These are phyloP conservation scores for Platygyra sinensis DNA, from an alignment of 64 coral and sea anemone genomes.

Conservation along the genomic window DNA sequence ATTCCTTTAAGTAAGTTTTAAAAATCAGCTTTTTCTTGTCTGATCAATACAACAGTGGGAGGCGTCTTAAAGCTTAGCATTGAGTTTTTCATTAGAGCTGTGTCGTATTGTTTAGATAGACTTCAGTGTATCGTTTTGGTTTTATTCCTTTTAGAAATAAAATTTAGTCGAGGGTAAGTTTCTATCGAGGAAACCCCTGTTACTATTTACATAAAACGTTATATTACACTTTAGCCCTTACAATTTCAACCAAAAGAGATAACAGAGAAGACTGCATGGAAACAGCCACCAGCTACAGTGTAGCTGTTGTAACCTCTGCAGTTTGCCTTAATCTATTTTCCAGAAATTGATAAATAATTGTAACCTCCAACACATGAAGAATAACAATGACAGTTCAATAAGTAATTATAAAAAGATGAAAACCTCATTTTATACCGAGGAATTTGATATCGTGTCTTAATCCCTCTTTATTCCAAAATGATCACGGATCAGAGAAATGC, in stretches of 20 bases:
- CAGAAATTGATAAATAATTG: neutral
- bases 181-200: too few species aligned
- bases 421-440: neutral
- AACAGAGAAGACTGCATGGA: neutral
- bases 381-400: neutral
- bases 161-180: too few species aligned
- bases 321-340: neutral
- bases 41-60: neutral
- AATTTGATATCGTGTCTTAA: neutral
- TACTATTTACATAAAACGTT: neutral
- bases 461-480: neutral
- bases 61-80: neutral
- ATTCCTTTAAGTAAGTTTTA: too few species aligned
- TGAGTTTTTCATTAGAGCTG: neutral
- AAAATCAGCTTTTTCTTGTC: neutral
- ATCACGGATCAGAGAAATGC: neutral
- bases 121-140: too few species aligned
- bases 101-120: too few species aligned
- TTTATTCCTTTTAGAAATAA: too few species aligned
- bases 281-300: neutral
- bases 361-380: neutral
- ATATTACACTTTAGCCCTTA: too few species aligned
- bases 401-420: conserved; percentile 30
- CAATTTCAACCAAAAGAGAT: too few species aligned
- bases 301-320: too few species aligned